Percentiles rank a stretch among this genome's conserved stretches.
These are phyloP conservation scores for Lycaon pictus DNA, from an alignment of 2,113 vertebrate genomes.

Conservation along the genomic window DNA sequence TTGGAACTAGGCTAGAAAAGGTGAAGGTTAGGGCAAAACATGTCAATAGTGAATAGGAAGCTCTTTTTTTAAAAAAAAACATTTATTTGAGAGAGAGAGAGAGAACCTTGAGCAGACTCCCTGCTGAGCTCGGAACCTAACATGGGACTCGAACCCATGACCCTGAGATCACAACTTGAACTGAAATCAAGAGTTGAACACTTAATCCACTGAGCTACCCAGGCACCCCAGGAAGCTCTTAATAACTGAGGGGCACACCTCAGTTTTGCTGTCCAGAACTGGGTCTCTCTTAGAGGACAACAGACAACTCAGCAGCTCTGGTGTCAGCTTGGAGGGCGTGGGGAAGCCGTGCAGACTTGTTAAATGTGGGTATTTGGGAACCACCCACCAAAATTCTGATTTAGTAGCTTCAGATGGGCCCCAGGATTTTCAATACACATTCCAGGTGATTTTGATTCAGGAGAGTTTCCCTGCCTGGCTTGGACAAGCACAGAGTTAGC, in stretches of 20 bases:
- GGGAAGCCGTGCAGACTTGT: rapidly evolving
- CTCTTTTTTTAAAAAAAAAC: neutral
- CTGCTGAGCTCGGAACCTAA: neutral
- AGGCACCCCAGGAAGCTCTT: neutral
- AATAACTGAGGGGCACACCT: neutral
- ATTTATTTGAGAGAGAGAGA: neutral
- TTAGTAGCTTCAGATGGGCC: neutral
- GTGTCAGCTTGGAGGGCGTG: rapidly evolving
- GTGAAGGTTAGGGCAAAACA: neutral
- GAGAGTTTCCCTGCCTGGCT: neutral
- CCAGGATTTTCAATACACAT: neutral
- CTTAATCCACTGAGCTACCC: neutral
- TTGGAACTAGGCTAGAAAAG: neutral
- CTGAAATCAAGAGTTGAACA: neutral
- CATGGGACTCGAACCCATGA: neutral
- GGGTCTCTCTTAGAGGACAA: neutral
- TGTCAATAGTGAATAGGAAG: neutral
- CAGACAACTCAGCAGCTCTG: neutral
- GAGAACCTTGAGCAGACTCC: neutral
- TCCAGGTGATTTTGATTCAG: neutral
- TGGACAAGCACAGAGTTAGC: rapidly evolving
- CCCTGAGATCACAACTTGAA: neutral
- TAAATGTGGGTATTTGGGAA: neutral
- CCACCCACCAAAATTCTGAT: too few species aligned
- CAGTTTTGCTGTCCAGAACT: neutral